Evolutionary conservation across 1,140 invertebrate genomes (phyloP), one percentile per base, ranked within the genome.

Genomic region (Lepidurus apus): DNA sequence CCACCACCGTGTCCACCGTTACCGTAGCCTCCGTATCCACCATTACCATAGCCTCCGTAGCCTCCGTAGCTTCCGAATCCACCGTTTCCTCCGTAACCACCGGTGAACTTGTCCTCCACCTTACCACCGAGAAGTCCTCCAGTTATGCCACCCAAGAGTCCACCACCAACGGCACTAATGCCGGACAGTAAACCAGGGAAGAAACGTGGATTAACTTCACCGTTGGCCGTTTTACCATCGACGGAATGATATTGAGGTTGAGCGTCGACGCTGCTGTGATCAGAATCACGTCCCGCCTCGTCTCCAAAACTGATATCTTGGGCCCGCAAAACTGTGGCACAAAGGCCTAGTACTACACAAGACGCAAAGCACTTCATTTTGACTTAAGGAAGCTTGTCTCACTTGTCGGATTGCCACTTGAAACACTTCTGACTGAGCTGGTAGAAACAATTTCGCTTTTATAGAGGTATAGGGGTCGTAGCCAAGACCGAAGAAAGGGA

Each of bases 401-500:
- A 65, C 53, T 65, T 5, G 8, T 65, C n/a, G 53, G 13, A 65
- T 13, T 21, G 53, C n/a, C 53, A 65, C 53, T 21, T 65, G 53
- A 65, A 65, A 65, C 53, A 65, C 53, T 21, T 65, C 21, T 65
- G 53, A 65, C 53, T 65, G 53, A 65, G n/a, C 53, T 65, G 17
- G 53, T 65, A 7, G 53, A 21, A 65, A n/a, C 53, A 65, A 13
- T 65, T 65, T 65, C 53, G n/a, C 53, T 65, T 65, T 65, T 65
- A 65, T 65, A 65, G 53, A 7, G 53, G 53, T n/a, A 21, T 21
- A 65, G 53, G 13, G 53, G 53, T 65, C 13, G 8, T n/a, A 47
- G 8, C 53, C 53, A 65, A 21, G 6, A 21, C 17, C 53, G 53
- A 21, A 65, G 53, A 65, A 65, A 65, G 53, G 53, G 1, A 65